Evolutionary conservation across 2,113 vertebrate genomes (phyloP).

Genomic region (Machaerirhynchus nigripectus): DNA sequence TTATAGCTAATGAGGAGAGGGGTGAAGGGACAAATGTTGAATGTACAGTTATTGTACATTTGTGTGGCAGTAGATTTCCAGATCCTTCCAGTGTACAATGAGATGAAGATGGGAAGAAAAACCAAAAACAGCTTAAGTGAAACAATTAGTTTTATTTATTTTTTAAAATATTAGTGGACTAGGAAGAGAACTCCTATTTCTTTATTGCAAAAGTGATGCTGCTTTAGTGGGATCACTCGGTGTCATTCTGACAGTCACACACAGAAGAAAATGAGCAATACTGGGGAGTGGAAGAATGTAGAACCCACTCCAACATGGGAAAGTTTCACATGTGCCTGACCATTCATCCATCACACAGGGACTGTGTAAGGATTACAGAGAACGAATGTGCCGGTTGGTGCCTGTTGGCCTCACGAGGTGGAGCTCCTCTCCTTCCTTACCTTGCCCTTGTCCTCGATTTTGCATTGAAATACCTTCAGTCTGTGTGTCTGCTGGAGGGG

Average conservation of each 20-base stretch:
- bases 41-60: neutral
- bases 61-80: neutral
- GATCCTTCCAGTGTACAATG: neutral
- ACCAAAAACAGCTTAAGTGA: neutral
- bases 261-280: neutral
- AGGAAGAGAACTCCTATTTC: neutral
- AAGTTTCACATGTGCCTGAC: neutral
- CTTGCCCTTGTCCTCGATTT: fast-evolving
- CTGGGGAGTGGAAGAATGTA: neutral
- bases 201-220: neutral
- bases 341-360: fast-evolving
- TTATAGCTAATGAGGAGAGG: neutral
- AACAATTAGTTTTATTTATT: neutral
- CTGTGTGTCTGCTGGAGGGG: neutral
- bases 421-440: neutral
- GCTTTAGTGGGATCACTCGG: neutral
- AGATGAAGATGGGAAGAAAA: neutral
- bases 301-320: neutral
- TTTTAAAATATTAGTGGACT: neutral
- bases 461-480: neutral
- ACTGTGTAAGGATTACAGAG: neutral
- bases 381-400: fast-evolving
- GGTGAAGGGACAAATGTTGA: neutral
- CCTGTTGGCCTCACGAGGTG: neutral
- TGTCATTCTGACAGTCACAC: too few relatives aligned